phyloP scores from a whole-genome alignment of 37 sponge, comb jelly and placozoan genomes.

The Spongilla lacustris region DNA sequence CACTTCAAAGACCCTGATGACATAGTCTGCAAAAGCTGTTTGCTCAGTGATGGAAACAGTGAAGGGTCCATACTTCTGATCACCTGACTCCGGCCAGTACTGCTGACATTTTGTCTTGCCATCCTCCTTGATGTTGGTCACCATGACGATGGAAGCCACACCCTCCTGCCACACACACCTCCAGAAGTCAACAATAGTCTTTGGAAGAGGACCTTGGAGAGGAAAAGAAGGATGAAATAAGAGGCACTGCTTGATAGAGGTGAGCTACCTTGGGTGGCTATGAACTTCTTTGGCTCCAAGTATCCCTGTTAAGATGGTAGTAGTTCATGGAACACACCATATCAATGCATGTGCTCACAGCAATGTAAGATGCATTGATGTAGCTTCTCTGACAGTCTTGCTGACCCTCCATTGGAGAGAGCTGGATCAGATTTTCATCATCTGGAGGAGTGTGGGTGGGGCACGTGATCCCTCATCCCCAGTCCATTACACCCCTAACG shows the following conservation, averaged over 20 bases:
- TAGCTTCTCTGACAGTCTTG: slow-evolving; percentile 60
- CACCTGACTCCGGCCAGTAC: slow-evolving; percentile 68
- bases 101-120: slow-evolving; percentile 74
- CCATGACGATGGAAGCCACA: slow-evolving; percentile 69
- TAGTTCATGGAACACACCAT: background rate
- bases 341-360: slow-evolving; percentile 51
- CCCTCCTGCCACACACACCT: slow-evolving; percentile 73
- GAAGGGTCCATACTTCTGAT: slow-evolving; percentile 51
- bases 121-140: slow-evolving; percentile 73
- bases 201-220: slow-evolving; percentile 55
- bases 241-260: background rate
- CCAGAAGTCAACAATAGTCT: slow-evolving; percentile 75
- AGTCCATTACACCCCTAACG: background rate
- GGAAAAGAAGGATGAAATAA: background rate
- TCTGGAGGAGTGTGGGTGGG: slow-evolving; percentile 32
- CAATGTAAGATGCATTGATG: slow-evolving; percentile 78
- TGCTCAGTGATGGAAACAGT: slow-evolving; percentile 43
- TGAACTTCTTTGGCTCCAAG: slow-evolving; percentile 45
- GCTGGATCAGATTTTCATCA: slow-evolving; percentile 72
- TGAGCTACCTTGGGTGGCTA: slow-evolving; percentile 81
- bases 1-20: slow-evolving; percentile 38
- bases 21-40: slow-evolving; percentile 50
- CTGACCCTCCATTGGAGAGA: slow-evolving; percentile 21
- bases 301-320: slow-evolving; percentile 55
- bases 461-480: background rate